Evolutionary conservation across 2,797 vertebrate species (phyloP).

Genomic region (Brachymystax lenok): DNA sequence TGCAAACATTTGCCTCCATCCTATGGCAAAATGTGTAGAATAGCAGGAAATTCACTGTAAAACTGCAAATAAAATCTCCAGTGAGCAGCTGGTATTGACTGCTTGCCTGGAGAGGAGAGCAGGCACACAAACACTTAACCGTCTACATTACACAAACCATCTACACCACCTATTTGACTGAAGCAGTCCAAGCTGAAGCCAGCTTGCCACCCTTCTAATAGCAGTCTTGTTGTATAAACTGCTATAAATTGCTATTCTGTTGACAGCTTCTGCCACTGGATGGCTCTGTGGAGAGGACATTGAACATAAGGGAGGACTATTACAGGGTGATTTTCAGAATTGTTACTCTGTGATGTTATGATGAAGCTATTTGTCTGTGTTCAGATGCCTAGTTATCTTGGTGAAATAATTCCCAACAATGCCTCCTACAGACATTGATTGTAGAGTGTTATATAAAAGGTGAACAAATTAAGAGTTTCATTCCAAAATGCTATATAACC

Average conservation of each 20-base stretch:
- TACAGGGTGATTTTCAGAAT: background rate
- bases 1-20: too few species aligned
- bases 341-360: background rate
- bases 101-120: constrained; percentile 23
- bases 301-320: background rate
- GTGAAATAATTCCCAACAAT: background rate
- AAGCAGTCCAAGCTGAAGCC: constrained; percentile 16
- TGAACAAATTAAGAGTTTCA: background rate
- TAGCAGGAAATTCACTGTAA: too few species aligned
- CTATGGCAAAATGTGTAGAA: too few species aligned
- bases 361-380: background rate
- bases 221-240: background rate
- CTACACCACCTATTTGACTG: background rate
- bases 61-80: constrained; percentile 6
- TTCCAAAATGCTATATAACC: too few species aligned
- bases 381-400: background rate
- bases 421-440: background rate
- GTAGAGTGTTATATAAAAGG: background rate
- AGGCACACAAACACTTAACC: constrained; percentile 26
- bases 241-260: background rate
- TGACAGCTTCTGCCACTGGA: background rate
- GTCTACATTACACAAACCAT: background rate
- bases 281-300: background rate
- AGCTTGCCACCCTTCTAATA: background rate
- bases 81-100: constrained; percentile 47